These are phyloP conservation scores for Tenthredo scrophulariae DNA, from an alignment of 2,888 invertebrate species.

Conservation along the genomic window DNA sequence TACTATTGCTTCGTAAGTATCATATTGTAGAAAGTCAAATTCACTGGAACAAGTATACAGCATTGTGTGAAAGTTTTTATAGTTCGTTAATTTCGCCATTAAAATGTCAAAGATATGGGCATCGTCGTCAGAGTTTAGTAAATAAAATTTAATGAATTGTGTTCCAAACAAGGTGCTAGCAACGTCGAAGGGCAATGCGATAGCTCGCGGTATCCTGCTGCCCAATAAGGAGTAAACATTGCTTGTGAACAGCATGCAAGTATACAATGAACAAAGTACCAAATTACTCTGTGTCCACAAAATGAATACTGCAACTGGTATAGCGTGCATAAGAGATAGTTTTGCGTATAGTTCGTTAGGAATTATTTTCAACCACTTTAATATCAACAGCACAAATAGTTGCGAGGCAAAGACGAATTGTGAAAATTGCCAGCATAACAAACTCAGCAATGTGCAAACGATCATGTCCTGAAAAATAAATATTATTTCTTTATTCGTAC, in stretches of 20 bases:
- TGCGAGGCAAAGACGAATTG: constrained; percentile 91
- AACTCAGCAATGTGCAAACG: constrained; percentile 75
- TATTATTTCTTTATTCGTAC: neutral
- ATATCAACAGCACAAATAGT: constrained; percentile 85
- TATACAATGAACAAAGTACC: constrained; percentile 79
- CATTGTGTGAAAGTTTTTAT: constrained; percentile 87
- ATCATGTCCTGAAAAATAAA: constrained; percentile 69
- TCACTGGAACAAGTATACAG: constrained; percentile 89
- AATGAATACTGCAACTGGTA: constrained; percentile 55
- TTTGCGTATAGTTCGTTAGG: constrained; percentile 77
- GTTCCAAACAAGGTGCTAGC: constrained; percentile 65
- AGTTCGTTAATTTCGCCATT: constrained; percentile 84
- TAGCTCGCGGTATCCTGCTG: constrained; percentile 52
- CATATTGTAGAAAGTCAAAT: constrained; percentile 85
- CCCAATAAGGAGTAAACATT: constrained; percentile 59
- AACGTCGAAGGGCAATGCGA: constrained; percentile 64
- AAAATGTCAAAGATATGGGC: constrained; percentile 87
- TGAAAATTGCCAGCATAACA: constrained; percentile 89
- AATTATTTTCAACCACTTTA: constrained; percentile 83
- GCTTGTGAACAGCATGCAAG: constrained; percentile 78
- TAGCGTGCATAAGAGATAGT: constrained; percentile 73
- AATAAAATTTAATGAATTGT: constrained; percentile 64
- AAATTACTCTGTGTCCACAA: constrained; percentile 78
- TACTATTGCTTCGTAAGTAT: constrained; percentile 79
- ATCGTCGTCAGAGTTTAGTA: constrained; percentile 78